phyloP scores from a whole-genome alignment of 2,113 vertebrate genomes.

The Pomatorhinus ruficollis region DNA sequence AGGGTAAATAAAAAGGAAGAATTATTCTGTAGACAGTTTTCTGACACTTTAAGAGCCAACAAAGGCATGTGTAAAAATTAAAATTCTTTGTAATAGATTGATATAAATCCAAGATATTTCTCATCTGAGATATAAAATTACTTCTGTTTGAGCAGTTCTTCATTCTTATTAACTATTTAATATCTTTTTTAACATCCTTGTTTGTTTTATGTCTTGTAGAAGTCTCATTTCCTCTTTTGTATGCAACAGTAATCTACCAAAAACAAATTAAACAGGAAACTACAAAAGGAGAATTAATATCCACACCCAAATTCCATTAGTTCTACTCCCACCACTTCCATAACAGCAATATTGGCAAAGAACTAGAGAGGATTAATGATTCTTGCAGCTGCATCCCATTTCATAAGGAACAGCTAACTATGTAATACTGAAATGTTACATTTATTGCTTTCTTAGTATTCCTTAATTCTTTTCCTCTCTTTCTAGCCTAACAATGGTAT shows the following conservation, averaged over 20 bases:
- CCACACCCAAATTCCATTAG: background rate
- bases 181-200: background rate
- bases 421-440: background rate
- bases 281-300: constrained; percentile 19
- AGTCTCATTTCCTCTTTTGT: background rate
- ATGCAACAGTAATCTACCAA: background rate
- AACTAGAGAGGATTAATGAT: constrained; percentile 10
- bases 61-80: background rate
- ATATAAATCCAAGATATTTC: background rate
- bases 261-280: constrained; percentile 15
- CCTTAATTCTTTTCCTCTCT: background rate
- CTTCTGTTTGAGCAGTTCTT: background rate
- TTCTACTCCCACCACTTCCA: background rate
- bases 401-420: background rate
- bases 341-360: background rate
- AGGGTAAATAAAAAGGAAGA: background rate
- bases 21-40: background rate
- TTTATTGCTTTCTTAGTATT: background rate
- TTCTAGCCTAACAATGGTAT: background rate
- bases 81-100: background rate
- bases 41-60: background rate
- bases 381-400: background rate
- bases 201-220: background rate
- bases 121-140: background rate
- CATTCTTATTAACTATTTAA: background rate